Base-by-base conservation (phyloP, 2,113 vertebrate species). In the Etia nguti region DNA sequence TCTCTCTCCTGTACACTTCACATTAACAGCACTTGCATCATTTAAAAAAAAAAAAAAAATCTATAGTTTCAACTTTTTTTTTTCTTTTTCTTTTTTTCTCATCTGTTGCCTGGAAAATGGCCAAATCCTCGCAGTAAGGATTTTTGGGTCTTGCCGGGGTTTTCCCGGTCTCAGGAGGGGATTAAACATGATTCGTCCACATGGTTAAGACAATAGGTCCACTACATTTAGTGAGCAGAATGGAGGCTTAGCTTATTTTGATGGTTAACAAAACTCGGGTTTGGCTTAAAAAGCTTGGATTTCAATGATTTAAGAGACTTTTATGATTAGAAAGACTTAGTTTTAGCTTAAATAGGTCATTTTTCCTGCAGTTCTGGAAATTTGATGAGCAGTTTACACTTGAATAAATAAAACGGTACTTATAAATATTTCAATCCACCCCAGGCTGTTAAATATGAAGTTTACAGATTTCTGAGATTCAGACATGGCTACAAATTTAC, bases 1-100 rank as follows among this genome's bases (percentile, higher is more conserved):
- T 38, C 0, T 38, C 2, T n/a, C 18, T 22, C 60, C 60, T 70
- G 1, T 4, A 10, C 8, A 0, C 68, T 2, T 75, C 15, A 75
- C 68, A 0, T 75, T 75, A 48, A 29, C 6, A 0, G 9, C 62
- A 15, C 6, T 16, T 2, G 5, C 8, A 1, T 26, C 41, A 7
- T 11, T 10, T n/a, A n/a, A n/a, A n/a, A n/a, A n/a, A 31, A 31
- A 31, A 31, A 60, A 59, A 8, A 3, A 41, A 68, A 8, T 22
- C 29, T 60, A 31, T 22, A 13, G 20, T 68, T 41, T 15, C n/a
- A 24, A 7, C 3, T 70, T 18, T 50, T n/a, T n/a, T n/a, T n/a
- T n/a, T n/a, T n/a, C n/a, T n/a, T n/a, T n/a, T n/a, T n/a, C n/a
- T n/a, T n/a, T n/a, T n/a, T n/a, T n/a, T n/a, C n/a, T 46, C 8